Percentiles rank a stretch among this genome's conserved stretches.
Evolutionary conservation across 2,888 invertebrate genomes (phyloP).

Genomic region (Coleophora deauratella): DNA sequence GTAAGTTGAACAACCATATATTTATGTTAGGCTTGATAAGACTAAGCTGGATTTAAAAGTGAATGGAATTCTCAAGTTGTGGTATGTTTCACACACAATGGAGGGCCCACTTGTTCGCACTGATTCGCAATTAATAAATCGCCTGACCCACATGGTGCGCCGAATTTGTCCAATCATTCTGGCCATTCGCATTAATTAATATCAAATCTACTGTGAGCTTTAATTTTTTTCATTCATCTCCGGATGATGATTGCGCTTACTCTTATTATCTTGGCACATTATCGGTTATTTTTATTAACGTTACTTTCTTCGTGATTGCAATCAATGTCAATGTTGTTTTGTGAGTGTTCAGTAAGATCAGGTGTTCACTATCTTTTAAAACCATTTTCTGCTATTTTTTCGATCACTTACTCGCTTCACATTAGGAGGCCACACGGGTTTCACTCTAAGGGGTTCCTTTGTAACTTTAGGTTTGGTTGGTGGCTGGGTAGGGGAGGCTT

Average conservation of each 20-base stretch:
- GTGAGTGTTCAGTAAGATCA: too few species aligned
- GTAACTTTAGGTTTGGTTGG: too few species aligned
- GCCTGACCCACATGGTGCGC: constrained; percentile 50
- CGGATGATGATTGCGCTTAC: constrained; percentile 20
- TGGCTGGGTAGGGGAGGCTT: too few species aligned
- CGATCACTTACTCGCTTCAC: too few species aligned
- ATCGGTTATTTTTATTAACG: constrained; percentile 23
- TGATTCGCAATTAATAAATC: constrained; percentile 66
- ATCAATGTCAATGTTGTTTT: constrained; percentile 30
- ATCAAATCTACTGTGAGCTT: constrained; percentile 39
- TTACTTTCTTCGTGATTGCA: constrained; percentile 46
- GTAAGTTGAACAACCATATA: background rate
- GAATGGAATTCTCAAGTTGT: constrained; percentile 60
- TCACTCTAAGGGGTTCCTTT: too few species aligned
- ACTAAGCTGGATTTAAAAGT: constrained; percentile 47
- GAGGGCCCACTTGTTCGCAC: constrained; percentile 53
- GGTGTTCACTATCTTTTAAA: background rate
- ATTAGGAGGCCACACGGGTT: too few species aligned
- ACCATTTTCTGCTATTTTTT: too few species aligned
- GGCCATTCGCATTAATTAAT: constrained; percentile 51
- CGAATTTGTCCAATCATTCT: constrained; percentile 54
- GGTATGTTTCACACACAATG: constrained; percentile 59
- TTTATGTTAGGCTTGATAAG: constrained; percentile 4
- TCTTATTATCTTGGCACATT: too few species aligned
- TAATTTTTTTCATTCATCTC: constrained; percentile 23